Conservation (phyloP, 2,797 vertebrate species). For the Tauraco hartlaubi region DNA sequence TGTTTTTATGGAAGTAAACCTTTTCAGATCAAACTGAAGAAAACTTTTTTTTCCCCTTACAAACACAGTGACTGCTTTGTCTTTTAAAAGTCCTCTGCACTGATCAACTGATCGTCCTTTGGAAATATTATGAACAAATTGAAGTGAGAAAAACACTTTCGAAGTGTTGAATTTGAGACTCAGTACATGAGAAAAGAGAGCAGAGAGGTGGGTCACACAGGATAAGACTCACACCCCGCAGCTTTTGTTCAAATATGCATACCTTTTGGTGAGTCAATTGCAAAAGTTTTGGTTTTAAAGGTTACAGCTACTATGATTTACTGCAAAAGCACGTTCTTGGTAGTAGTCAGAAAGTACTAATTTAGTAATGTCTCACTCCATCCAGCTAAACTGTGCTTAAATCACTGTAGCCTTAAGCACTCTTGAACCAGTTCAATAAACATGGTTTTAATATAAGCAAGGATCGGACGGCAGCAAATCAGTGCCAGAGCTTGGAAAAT, state of each 20-base stretch:
- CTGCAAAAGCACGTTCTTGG: not conserved
- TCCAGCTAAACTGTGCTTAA: not conserved
- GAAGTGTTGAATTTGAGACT: not conserved
- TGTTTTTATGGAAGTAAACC: not conserved
- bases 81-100: not conserved
- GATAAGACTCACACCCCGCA: not conserved
- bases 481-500: conserved; percentile 8
- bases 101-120: not conserved
- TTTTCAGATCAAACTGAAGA: not conserved
- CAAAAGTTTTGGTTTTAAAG: not conserved
- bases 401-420: not conserved
- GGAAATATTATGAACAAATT: not conserved
- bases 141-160: not conserved
- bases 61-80: not conserved
- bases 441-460: not conserved
- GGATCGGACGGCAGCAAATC: not conserved
- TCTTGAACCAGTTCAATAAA: not conserved
- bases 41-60: not conserved
- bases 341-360: not conserved
- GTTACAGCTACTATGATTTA: not conserved
- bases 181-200: not conserved
- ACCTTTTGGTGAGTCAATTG: not conserved
- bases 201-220: not conserved
- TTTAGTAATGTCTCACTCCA: not conserved
- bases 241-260: not conserved